Evolutionary conservation across 2,113 vertebrate genomes (phyloP).

Genomic region (Arizona elegans): DNA sequence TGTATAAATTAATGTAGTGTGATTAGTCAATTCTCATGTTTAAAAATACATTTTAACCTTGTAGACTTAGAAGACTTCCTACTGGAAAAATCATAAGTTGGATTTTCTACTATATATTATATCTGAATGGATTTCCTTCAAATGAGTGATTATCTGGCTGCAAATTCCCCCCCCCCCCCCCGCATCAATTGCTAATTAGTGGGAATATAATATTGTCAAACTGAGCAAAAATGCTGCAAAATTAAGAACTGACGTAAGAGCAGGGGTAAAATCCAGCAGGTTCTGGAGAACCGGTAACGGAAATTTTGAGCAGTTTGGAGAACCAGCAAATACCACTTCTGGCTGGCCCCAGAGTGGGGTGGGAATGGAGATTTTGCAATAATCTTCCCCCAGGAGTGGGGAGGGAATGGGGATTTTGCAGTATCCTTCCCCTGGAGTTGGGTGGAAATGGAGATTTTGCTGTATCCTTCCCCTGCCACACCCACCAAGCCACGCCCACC

Average conservation of each 20-base stretch:
- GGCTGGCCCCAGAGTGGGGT: too few relatives aligned
- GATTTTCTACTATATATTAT: neutral
- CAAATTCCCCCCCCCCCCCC: neutral
- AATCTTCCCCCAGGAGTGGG: too few relatives aligned
- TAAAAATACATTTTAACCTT: neutral
- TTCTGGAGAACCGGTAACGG: too few relatives aligned
- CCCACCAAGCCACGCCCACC: too few relatives aligned
- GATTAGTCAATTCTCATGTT: slow-evolving; percentile 28
- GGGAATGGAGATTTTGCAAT: too few relatives aligned
- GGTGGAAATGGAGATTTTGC: too few relatives aligned
- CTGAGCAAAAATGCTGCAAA: neutral
- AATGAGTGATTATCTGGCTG: neutral
- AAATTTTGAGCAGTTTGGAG: too few relatives aligned
- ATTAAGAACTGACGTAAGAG: neutral
- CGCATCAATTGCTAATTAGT: neutral
- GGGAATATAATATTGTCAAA: neutral
- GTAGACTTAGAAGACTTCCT: neutral
- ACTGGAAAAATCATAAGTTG: slow-evolving; percentile 11
- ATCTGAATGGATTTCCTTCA: neutral
- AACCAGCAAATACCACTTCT: too few relatives aligned
- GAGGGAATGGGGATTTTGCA: too few relatives aligned
- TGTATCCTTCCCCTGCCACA: too few relatives aligned
- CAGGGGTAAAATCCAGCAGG: too few relatives aligned
- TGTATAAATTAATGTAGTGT: neutral
- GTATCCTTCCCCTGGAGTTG: too few relatives aligned